Base-by-base conservation (phyloP, 2,888 invertebrate species). In the Brachypterus glaber region DNA sequence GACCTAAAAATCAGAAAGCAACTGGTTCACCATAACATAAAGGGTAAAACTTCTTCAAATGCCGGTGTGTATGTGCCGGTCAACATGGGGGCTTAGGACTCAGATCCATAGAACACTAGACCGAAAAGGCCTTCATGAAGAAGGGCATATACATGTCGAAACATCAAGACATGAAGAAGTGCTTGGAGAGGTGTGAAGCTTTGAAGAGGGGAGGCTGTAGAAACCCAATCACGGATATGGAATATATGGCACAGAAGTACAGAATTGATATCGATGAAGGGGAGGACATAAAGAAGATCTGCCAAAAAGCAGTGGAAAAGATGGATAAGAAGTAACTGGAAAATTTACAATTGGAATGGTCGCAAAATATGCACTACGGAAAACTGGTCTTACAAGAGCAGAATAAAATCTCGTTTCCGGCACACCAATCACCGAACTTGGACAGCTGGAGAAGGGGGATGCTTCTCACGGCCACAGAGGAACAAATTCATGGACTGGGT, bases 401-500 rank as follows among this genome's bases (percentile, higher is more conserved):
- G n/a, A n/a, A n/a, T n/a, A n/a, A n/a, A n/a, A n/a, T n/a, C n/a
- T n/a, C 31, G 2, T 42, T 47, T 35, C 41, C 41, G 3, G 46
- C 41, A 3, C 17, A 42, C 16, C 31, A 4, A 9, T 35, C 31
- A n/a, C 33, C 33, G n/a, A 41, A 34, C 8, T 31, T 45, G 17
- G 46, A 45, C 9, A 33, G 18, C 16, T 42, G 40, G 34, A 36
- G 47, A 24, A 27, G 39, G 11, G 24, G 40, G 2, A 30, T 51
- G 26, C 24, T 51, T 5, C 33, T 39, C 24, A 33, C 40, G 4
- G 49, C 48, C 2, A 34, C 46, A 2, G 50, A 52, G 37, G 50
- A 52, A 21, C 41, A n/a, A n/a, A n/a, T n/a, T n/a, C 48, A 45
- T 17, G 40, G 40, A 3, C 38, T 49, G 2, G 32, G 44, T 1